These are phyloP conservation scores for Chelonus formosanus DNA, from an alignment of 2,888 invertebrate genomes.

Conservation along the genomic window DNA sequence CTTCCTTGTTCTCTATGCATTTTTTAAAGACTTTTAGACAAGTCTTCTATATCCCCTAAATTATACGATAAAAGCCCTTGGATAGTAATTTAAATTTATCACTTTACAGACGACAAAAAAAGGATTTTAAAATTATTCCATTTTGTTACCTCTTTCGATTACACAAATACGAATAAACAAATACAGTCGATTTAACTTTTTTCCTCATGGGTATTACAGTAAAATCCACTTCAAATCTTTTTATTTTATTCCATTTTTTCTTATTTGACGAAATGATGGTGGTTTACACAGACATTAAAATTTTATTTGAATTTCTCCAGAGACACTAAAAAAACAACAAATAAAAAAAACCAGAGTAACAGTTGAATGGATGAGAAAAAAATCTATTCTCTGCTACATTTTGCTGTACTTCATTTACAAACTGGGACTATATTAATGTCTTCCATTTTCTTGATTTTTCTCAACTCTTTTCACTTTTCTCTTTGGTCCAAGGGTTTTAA, in stretches of 20 bases:
- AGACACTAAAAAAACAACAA: background rate
- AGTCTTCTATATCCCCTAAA: background rate
- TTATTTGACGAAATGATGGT: no score
- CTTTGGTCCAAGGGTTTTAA: no score
- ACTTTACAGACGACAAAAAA: constrained; percentile 2
- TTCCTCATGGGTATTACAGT: background rate
- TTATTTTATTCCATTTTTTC: background rate
- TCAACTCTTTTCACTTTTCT: background rate
- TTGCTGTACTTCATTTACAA: no score
- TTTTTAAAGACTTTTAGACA: background rate
- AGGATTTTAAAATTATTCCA: constrained; percentile 7
- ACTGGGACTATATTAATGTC: background rate
- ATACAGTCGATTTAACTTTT: constrained; percentile 11
- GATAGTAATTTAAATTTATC: constrained; percentile 8
- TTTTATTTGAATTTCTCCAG: no score
- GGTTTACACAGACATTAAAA: no score
- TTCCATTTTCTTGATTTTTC: background rate
- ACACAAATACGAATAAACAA: background rate
- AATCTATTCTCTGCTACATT: no score
- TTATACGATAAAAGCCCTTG: background rate
- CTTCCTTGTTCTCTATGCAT: constrained; percentile 8
- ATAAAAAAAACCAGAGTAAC: background rate
- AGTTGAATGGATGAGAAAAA: no score
- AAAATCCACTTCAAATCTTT: background rate
- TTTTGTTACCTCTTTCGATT: constrained; percentile 5